These are phyloP conservation scores for Molorchus minor DNA, from an alignment of 2,888 invertebrate genomes.

Conservation along the genomic window DNA sequence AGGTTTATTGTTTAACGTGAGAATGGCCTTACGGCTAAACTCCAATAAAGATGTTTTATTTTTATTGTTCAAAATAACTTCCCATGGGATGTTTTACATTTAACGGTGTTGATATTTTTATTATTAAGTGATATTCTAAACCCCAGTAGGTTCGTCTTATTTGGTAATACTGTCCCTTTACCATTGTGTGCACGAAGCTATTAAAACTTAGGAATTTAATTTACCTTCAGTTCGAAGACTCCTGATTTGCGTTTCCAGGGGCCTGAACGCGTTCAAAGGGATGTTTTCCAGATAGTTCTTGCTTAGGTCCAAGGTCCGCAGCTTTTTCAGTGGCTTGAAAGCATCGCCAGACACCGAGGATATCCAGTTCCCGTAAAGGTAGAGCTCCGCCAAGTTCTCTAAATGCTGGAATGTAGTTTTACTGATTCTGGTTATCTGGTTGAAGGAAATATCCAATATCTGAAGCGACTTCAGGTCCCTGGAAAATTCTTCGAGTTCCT, in stretches of 20 bases:
- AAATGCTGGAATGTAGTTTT: conserved; percentile 81
- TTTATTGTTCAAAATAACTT: too few relatives aligned
- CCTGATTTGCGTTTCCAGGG: conserved; percentile 84
- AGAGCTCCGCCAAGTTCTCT: conserved; percentile 78
- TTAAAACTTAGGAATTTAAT: conserved; percentile 51
- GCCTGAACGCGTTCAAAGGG: conserved; percentile 78
- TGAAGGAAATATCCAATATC: conserved; percentile 82
- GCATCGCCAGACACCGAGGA: conserved; percentile 80
- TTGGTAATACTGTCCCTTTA: too few relatives aligned
- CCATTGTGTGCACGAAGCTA: too few relatives aligned
- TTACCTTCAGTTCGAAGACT: conserved; percentile 83
- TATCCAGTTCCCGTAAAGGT: conserved; percentile 85
- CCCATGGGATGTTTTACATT: too few relatives aligned
- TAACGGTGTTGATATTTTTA: too few relatives aligned
- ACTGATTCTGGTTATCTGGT: conserved; percentile 80
- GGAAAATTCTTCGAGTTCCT: conserved; percentile 84
- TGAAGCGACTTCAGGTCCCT: conserved; percentile 79
- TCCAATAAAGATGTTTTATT: too few relatives aligned
- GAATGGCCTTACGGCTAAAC: too few relatives aligned
- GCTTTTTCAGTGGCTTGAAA: conserved; percentile 79
- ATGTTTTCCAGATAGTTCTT: conserved; percentile 84
- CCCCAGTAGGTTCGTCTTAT: too few relatives aligned
- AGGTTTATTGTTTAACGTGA: too few relatives aligned
- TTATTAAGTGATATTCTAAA: too few relatives aligned
- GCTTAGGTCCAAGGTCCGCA: conserved; percentile 80